Percentiles rank a stretch among this genome's conserved stretches.
Conservation (phyloP, 2,797 vertebrate species). For the Dryobates pubescens region DNA sequence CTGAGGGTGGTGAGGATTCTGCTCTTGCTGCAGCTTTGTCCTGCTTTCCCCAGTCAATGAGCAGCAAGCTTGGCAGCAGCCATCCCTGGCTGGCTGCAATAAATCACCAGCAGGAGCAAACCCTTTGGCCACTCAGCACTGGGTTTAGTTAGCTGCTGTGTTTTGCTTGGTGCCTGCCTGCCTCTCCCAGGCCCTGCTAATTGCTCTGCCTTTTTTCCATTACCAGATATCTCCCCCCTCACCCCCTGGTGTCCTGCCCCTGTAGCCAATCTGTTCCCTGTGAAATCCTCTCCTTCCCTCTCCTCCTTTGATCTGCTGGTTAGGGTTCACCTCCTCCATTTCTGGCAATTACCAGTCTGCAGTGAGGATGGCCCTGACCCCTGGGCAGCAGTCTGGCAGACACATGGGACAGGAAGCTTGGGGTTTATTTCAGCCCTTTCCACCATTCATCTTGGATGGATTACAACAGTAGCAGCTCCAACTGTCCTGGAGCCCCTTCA, state of each 20-base stretch:
- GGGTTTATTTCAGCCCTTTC: constrained; percentile 63
- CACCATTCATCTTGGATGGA: constrained; percentile 73
- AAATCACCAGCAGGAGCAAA: neutral
- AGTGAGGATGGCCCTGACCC: constrained; percentile 76
- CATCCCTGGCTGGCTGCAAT: neutral
- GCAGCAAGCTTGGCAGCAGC: neutral
- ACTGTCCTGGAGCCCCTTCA: constrained; percentile 56
- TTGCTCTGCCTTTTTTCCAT: neutral
- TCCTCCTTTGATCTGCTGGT: constrained; percentile 74
- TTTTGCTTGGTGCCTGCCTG: neutral
- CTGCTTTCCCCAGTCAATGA: neutral
- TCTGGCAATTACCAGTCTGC: constrained; percentile 75
- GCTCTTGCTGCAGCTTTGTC: neutral
- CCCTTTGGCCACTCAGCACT: neutral
- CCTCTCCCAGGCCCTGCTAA: constrained; percentile 34
- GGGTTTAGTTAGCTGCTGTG: neutral
- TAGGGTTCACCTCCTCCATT: constrained; percentile 73
- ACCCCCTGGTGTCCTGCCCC: neutral
- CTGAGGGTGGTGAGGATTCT: neutral
- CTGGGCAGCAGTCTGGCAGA: constrained; percentile 75
- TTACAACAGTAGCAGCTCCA: constrained; percentile 75
- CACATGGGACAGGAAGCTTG: constrained; percentile 79
- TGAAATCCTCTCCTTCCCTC: constrained; percentile 35
- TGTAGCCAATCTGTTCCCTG: constrained; percentile 21
- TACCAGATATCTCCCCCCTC: neutral